Evolutionary conservation across 1,140 invertebrate species (phyloP).

Genomic region (Lepidurus couesii): DNA sequence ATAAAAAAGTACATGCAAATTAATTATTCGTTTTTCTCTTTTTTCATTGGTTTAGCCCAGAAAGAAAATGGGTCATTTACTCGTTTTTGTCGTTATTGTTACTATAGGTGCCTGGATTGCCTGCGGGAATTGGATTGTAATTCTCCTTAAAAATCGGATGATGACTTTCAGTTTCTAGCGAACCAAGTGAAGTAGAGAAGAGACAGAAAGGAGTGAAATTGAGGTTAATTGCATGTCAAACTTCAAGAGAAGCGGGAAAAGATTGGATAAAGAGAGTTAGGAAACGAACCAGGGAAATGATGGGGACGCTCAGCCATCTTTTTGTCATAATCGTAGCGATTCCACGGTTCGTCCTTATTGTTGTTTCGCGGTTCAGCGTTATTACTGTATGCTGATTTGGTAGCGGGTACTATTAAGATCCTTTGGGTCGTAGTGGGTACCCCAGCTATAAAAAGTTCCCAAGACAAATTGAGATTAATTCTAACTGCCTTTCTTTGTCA

Average conservation of each 20-base stretch:
- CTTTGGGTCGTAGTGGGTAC: background rate
- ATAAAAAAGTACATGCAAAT: background rate
- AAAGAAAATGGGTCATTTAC: background rate
- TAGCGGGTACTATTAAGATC: background rate
- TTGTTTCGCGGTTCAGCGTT: background rate
- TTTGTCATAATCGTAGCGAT: background rate
- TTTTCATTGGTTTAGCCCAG: no score
- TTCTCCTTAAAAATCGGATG: constrained; percentile 11
- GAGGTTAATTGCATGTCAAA: background rate
- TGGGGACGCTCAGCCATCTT: constrained; percentile 3
- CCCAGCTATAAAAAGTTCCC: background rate
- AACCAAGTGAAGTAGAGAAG: background rate
- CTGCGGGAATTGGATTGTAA: background rate
- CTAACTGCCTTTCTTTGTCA: background rate
- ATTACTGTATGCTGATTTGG: background rate
- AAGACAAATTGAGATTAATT: no score
- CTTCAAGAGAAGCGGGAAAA: background rate
- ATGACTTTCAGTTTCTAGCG: background rate
- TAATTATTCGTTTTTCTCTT: background rate
- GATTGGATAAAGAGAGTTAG: background rate
- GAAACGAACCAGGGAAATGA: background rate
- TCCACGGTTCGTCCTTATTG: background rate
- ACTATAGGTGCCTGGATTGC: background rate
- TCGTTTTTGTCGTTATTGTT: background rate
- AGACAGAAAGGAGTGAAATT: background rate